Base-by-base conservation (phyloP, 2,113 vertebrate species). In the Rafetus swinhoei region DNA sequence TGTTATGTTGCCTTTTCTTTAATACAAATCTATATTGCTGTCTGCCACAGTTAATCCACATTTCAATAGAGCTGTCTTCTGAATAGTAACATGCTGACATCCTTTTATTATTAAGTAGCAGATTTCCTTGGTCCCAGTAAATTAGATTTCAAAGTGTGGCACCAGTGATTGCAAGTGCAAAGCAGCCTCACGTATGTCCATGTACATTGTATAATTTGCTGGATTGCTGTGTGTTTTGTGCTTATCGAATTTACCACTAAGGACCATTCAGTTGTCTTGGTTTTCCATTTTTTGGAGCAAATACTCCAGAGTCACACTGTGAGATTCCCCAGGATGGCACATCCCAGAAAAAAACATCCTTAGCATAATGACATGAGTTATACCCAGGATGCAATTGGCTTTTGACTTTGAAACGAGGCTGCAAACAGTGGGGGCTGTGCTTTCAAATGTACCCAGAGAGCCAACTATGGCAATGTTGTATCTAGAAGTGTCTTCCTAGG, bases 121-220 rank as follows among this genome's bases (percentile, higher is more conserved):
- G 6, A 16, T 13, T 86, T 81, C 3, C 84, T 55, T 76, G 6
- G 9, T 5, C 1, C 7, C 29, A 32, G 2, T 69, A 83, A 81
- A 85, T 52, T 29, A 81, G 24, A 57, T 77, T 45, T 5, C 29
- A n/a, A 84, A 82, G 86, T n/a, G 55, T 2, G 4, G 12, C 4
- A 22, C 6, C 19, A 55, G 21, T 29, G 91, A 39, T 52, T 72
- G 86, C 76, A 87, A 32, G 27, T 27, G 89, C 1, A 1, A 32
- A 39, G 59, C 74, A 52, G 7, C 7, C 4, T 77, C 39, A 45
- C 12, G 35, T 76, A 39, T 15, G 39, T 50, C 50, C 39, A 50
- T 27, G 5, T 10, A 0, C 21, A 2, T 4, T 56, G 1, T 16
- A 12, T 0, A 0, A 4, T 83, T 54, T 12, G 25, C 16, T 76